Conservation (phyloP, 2,113 vertebrate genomes). For the Myodes glareolus region DNA sequence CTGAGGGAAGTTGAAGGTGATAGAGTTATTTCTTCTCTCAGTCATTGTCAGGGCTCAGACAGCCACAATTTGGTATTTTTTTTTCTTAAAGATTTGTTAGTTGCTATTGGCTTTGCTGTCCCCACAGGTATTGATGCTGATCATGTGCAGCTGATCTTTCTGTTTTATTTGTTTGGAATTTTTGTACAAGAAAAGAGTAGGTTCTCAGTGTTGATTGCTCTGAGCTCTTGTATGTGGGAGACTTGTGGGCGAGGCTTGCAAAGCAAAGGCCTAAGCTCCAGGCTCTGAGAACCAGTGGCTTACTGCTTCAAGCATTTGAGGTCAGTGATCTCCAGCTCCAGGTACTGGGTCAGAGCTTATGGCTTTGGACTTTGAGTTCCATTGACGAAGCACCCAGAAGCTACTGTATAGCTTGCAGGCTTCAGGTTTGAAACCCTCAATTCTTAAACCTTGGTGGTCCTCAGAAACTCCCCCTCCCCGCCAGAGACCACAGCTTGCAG, state of each 20-base stretch:
- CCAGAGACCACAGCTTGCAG: neutral
- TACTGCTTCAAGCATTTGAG: neutral
- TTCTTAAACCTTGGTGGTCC: neutral
- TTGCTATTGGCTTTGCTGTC: neutral
- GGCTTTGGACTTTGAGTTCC: neutral
- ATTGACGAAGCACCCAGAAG: neutral
- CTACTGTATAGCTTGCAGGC: neutral
- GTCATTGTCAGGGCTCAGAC: neutral
- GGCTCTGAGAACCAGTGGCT: neutral
- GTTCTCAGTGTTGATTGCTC: neutral
- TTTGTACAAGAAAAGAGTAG: neutral
- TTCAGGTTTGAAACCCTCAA: neutral
- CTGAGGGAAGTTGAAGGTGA: neutral
- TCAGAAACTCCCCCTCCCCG: too few relatives aligned
- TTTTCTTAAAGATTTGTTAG: neutral
- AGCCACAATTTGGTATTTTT: neutral
- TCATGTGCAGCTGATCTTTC: neutral
- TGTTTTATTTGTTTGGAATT: neutral
- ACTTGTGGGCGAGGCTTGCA: neutral
- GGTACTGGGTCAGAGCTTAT: neutral
- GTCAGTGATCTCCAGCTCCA: neutral
- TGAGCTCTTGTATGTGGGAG: too few relatives aligned
- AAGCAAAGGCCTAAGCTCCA: neutral
- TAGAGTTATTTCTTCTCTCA: neutral
- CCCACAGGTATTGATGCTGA: neutral